A percentile compares a stretch with the other conserved stretches of the same genome.
These are phyloP conservation scores for Erebia aethiops DNA, from an alignment of 2,888 invertebrate species.

Conservation along the genomic window DNA sequence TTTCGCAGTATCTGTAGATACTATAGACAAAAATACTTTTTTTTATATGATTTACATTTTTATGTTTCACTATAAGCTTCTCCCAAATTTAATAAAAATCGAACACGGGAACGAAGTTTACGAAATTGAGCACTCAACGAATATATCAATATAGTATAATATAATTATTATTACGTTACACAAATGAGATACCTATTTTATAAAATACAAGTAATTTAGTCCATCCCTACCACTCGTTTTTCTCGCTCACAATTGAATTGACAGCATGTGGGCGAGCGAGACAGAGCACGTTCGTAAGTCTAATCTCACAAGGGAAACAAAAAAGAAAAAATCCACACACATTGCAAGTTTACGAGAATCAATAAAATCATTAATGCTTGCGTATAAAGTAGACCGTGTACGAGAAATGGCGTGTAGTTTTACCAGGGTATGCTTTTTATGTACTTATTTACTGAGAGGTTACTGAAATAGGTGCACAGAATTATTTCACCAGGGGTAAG, in stretches of 20 bases:
- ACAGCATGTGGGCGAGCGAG: background rate
- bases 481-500: too few relatives aligned
- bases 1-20: too few relatives aligned
- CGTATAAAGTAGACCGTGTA: too few relatives aligned
- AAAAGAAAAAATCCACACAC: too few relatives aligned
- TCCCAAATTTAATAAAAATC: background rate
- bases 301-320: background rate
- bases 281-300: background rate
- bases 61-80: slow-evolving; percentile 5
- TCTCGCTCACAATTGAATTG: background rate
- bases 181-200: slow-evolving; percentile 7
- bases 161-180: slow-evolving; percentile 1
- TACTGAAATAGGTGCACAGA: too few relatives aligned
- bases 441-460: too few relatives aligned
- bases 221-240: background rate
- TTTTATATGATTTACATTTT: background rate
- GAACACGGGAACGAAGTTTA: background rate
- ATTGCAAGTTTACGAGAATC: too few relatives aligned
- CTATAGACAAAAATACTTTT: too few relatives aligned
- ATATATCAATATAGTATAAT: background rate
- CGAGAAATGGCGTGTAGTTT: too few relatives aligned
- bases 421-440: too few relatives aligned
- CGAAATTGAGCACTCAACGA: slow-evolving; percentile 15
- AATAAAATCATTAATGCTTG: too few relatives aligned
- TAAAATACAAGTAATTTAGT: slow-evolving; percentile 1